Base-by-base conservation (phyloP, 1,140 invertebrate genomes). In the Augochlora pura region DNA sequence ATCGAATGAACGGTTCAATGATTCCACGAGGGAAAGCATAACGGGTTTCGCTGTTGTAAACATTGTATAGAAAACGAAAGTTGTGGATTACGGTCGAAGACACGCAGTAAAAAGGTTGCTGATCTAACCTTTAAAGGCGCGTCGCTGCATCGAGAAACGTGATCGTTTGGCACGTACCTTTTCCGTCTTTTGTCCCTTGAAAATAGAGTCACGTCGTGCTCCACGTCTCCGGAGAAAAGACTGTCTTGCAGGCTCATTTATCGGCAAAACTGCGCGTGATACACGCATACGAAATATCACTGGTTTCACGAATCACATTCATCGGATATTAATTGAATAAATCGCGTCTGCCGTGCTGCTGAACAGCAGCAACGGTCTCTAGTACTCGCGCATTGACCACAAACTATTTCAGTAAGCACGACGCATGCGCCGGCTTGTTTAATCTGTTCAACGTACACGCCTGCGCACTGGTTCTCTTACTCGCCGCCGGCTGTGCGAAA, bases 161-260 rank as follows among this genome's bases (percentile, higher is more conserved):
- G 63, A 74, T 71, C 68, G 42, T 46, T 64, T 76, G 23, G n/a
- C 14, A 46, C 85, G 49, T 88, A 93, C 92, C 92, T 92, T 74
- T 90, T 92, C 46, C 84, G 88, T 70, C 69, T 87, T 25, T 86
- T 79, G 67, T 88, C 84, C 62, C 86, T 88, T 32, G 85, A 75
- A 75, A 93, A 93, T 18, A 87, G 32, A 62, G 65, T 87, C 84
- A 93, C 71, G 81, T 92, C 91, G 80, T 91, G 80, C 84, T 92
- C 91, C 81, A 90, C 91, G 82, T 93, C 88, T 27, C 91, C 91
- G 54, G 80, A 69, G 77, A 92, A 93, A 9, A 91, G 85, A 71
- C 82, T 88, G 60, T 92, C 90, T 62, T 90, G 90, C 25, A 92
- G 80, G 87, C 80, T 92, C 91, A 92, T 92, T 84, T 91, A 90